Evolutionary conservation across 2,797 vertebrate genomes (phyloP), one percentile per base, ranked within the genome.

Genomic region (Cercopithecus hamlyni): DNA sequence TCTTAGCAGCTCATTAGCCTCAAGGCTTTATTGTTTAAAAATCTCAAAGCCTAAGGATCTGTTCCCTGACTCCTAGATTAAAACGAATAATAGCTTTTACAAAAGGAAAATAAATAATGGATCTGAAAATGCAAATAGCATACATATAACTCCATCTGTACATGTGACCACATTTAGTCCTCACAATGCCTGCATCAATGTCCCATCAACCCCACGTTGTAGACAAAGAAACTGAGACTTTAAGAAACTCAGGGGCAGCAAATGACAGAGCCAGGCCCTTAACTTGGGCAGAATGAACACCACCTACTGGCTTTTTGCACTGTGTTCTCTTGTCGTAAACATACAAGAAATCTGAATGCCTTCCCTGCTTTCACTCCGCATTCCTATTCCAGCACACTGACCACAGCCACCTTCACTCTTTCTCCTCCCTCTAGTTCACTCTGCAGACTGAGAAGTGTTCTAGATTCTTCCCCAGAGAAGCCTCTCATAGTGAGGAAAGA

Each of bases 401-500:
- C 13, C 22, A 61, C 73, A 36, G 20, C 5, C 26, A 43, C 27
- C 30, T 33, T 61, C 4, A n/a, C 20, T 19, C n/a, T 39, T 52
- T 30, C 48, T 10, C 39, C 26, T 41, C 13, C 24, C 8, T 73
- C 6, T 2, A 27, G 26, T 36, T 39, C 3, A 4, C 41, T 48
- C 73, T 61, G 3, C 14, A 64, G 14, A 77, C 27, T 26, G 14
- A 27, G n/a, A 48, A 75, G 22, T 61, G 12, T 67, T 61, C 43
- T 24, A 45, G 58, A 52, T 43, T 72, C 72, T 41, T 77, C 26
- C 58, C 41, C 22, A 39, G 41, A 39, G 57, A 55, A 52, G 57
- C 20, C 22, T 24, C 1, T 45, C 3, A 19, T 20, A 3, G 8
- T 33, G 30, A 5, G 61, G 4, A 36, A 9, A 5, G 5, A 19